Evolutionary conservation across 2,888 invertebrate species (phyloP), one percentile per base, ranked within the genome.

Genomic region (Drosophila paranaensis): DNA sequence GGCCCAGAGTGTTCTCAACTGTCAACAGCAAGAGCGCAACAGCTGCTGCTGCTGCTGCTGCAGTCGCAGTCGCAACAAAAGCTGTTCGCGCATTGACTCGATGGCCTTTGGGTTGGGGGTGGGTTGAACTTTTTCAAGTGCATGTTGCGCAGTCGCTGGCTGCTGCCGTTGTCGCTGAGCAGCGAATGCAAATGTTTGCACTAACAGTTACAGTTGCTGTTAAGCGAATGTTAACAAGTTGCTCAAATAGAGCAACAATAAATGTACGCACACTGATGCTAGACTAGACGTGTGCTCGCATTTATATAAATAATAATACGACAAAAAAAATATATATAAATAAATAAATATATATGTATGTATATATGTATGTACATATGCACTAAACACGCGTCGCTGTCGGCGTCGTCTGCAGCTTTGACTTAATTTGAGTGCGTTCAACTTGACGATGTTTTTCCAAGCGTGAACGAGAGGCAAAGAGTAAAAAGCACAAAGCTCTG

Each of bases 361-460:
- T 35, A 40, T 39, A 11, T 16, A 45, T n/a, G 6, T 35, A 40
- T 27, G n/a, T 5, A n/a, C 27, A n/a, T 27, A 42, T 6, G n/a
- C 8, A 45, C 16, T 33, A 33, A 53, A 63, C 62, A 39, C 67
- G 51, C 71, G 56, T 16, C 54, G 50, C 27, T 55, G 56, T 25
- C 55, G 42, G 27, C 58, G 62, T 78, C 70, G 80, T 86, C 76
- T 83, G 87, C 89, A 92, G 91, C 92, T 92, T 92, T 92, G 92
- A 92, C 92, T 92, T 92, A 92, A 90, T 92, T 92, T 86, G 85
- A 92, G 92, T 92, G 88, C 91, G 83, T 92, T 92, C 92, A 92
- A 92, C 92, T 87, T 83, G 54, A 60, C 71, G 60, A 74, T 68
- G 77, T 74, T 80, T 77, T 61, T 61, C 53, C 65, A 71, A 71